Evolutionary conservation across 2,888 invertebrate genomes (phyloP).

Genomic region (Oscheius onirici): DNA sequence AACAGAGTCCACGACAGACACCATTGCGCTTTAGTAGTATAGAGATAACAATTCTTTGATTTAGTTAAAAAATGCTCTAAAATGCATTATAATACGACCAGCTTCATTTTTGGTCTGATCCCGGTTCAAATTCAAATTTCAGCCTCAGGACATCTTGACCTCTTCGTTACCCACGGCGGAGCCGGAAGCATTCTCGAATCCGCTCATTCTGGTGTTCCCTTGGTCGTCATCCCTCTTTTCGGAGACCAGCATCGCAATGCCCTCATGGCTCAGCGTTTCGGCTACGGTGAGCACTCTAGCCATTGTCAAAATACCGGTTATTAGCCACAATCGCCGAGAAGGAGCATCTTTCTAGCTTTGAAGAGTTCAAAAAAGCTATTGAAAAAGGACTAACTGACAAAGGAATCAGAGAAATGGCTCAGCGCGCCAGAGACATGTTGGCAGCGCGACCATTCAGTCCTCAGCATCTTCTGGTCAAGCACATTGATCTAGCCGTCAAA

Average conservation of each 20-base stretch:
- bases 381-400: neutral
- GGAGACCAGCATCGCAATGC: constrained; percentile 30
- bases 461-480: neutral
- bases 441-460: constrained; percentile 7
- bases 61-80: too few relatives aligned
- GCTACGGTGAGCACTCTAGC: neutral
- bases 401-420: neutral
- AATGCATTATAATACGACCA: too few relatives aligned
- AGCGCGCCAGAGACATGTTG: neutral
- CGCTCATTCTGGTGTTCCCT: constrained; percentile 14
- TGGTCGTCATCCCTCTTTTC: constrained; percentile 19
- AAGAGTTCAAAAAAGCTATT: neutral
- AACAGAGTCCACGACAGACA: too few relatives aligned
- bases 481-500: constrained; percentile 12
- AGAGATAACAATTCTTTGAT: too few relatives aligned
- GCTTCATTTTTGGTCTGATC: too few relatives aligned
- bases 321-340: neutral
- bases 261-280: constrained; percentile 9
- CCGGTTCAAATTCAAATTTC: too few relatives aligned
- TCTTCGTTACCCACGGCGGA: constrained; percentile 32
- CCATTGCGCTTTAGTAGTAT: too few relatives aligned
- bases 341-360: neutral
- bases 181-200: constrained; percentile 27
- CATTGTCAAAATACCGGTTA: neutral
- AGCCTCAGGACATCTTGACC: constrained; percentile 22